Conservation (phyloP, 2,888 invertebrate species). For the Endomychus coccineus region DNA sequence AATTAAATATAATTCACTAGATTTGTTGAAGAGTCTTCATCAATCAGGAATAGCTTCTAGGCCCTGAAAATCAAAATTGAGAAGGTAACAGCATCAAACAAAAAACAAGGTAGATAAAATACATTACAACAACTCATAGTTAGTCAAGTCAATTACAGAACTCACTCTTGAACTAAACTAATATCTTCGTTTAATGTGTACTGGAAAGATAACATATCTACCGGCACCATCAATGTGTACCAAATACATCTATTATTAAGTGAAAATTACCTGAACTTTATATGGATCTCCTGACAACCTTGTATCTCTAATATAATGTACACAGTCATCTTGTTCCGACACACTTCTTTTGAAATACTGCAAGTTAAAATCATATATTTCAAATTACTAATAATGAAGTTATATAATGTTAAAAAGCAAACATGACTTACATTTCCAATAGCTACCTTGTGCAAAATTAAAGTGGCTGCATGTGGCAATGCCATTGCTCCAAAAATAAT, state of each 20-base stretch:
- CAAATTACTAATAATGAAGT: background rate
- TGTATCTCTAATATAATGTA: conserved; percentile 54
- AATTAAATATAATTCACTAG: no score
- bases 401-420: conserved; percentile 6
- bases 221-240: conserved; percentile 29
- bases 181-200: no score
- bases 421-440: conserved; percentile 54
- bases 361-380: conserved; percentile 13
- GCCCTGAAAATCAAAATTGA: conserved; percentile 47
- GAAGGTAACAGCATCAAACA: background rate
- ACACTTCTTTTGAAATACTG: conserved; percentile 49
- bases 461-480: conserved; percentile 55
- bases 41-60: conserved; percentile 53
- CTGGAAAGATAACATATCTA: no score
- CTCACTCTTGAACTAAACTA: no score
- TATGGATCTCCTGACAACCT: conserved; percentile 57
- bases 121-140: no score
- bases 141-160: no score
- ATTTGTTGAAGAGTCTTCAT: no score
- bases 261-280: conserved; percentile 47
- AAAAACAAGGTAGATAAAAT: background rate
- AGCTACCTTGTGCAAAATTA: conserved; percentile 53
- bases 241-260: conserved; percentile 38
- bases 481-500: conserved; percentile 54
- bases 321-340: conserved; percentile 47